phyloP scores from a whole-genome alignment of 1,140 invertebrate genomes.

The Apis mellifera region Amel_HAv3.1 CM009934.2:7539001-7539500 shows the following conservation, averaged over 20 bases:
- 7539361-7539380: slow-evolving; percentile 1
- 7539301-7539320: slow-evolving; percentile 50
- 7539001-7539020: background rate
- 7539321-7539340: slow-evolving; percentile 3
- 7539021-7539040: background rate
- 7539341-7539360: slow-evolving; percentile 4
- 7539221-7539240: slow-evolving; percentile 54
- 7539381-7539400: background rate
- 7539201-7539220: background rate
- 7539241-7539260: slow-evolving; percentile 55
- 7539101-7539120: background rate
- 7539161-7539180: slow-evolving; percentile 7
- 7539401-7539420: no score
- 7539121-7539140: slow-evolving; percentile 34
- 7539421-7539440: no score
- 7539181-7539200: slow-evolving; percentile 18
- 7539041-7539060: background rate
- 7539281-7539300: slow-evolving; percentile 55
- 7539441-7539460: no score
- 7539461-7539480: no score
- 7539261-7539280: slow-evolving; percentile 47
- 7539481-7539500: no score
- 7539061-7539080: background rate
- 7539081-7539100: background rate
- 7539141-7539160: slow-evolving; percentile 11